Percentiles rank a stretch among this genome's conserved stretches.
Evolutionary conservation across 1,140 invertebrate species (phyloP).

Genomic region (Brachionus sp.): DNA sequence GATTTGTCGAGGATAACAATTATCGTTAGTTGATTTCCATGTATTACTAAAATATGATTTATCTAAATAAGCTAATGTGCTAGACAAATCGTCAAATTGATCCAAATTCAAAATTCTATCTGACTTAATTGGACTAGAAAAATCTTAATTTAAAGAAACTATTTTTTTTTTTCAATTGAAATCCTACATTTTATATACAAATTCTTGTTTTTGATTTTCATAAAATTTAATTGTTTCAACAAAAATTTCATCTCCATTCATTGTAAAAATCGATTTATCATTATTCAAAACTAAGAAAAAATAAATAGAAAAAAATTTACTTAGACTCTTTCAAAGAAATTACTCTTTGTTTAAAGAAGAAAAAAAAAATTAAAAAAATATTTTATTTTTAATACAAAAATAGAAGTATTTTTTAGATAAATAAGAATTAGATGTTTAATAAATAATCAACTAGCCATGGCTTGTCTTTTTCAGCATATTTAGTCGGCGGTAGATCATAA

Average conservation of each 20-base stretch:
- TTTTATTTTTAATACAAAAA: background rate
- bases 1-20: background rate
- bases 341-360: background rate
- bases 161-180: background rate
- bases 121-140: background rate
- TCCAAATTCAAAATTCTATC: background rate
- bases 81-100: constrained; percentile 18
- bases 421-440: background rate
- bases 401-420: background rate
- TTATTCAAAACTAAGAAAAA: background rate
- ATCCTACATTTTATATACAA: constrained; percentile 12
- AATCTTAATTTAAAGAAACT: background rate
- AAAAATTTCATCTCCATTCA: background rate
- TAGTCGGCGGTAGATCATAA: constrained; percentile 35
- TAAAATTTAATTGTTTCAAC: background rate
- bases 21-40: background rate
- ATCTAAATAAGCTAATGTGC: constrained; percentile 5
- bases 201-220: background rate
- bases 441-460: constrained; percentile 41
- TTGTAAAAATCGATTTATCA: background rate
- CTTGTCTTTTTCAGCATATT: constrained; percentile 39
- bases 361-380: background rate
- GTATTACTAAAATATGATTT: background rate
- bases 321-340: background rate
- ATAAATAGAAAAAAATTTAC: background rate